Conservation (phyloP, 2,113 vertebrate genomes). For the Pristiophorus japonicus region DNA sequence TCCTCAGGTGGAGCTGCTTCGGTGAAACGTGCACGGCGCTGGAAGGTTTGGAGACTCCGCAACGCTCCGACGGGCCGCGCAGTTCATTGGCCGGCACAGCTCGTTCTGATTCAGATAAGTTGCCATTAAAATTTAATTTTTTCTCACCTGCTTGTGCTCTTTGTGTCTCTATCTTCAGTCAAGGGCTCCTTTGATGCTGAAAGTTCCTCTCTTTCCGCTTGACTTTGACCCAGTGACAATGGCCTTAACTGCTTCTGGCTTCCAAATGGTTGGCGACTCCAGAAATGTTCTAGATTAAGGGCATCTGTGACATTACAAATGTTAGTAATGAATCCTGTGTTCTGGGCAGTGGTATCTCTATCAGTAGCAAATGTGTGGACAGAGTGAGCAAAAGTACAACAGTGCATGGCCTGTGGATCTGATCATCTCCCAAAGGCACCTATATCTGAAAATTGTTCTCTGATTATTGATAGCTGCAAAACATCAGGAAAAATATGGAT, state of each 20-base stretch:
- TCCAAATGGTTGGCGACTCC: not conserved
- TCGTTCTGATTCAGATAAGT: not conserved
- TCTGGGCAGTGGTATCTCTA: not conserved
- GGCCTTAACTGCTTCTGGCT: not conserved
- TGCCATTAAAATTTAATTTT: not conserved
- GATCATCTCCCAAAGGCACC: not conserved
- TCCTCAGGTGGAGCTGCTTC: too few species aligned
- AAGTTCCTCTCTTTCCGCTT: not conserved
- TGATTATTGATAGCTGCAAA: not conserved
- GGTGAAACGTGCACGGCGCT: not conserved
- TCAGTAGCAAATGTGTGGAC: not conserved
- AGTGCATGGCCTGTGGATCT: not conserved
- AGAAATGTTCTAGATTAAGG: conserved; percentile 23
- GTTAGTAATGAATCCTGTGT: not conserved
- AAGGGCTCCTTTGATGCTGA: not conserved
- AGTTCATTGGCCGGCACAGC: not conserved
- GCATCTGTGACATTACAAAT: not conserved
- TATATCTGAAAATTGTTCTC: not conserved
- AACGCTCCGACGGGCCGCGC: not conserved
- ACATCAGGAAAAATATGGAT: not conserved
- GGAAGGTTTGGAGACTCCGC: not conserved
- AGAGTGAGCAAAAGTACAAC: not conserved
- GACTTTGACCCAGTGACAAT: too few species aligned
- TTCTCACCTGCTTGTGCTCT: not conserved
- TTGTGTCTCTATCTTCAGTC: not conserved